Conservation (phyloP, 2,888 invertebrate species). For the Caenorhabditis panamensis region DNA sequence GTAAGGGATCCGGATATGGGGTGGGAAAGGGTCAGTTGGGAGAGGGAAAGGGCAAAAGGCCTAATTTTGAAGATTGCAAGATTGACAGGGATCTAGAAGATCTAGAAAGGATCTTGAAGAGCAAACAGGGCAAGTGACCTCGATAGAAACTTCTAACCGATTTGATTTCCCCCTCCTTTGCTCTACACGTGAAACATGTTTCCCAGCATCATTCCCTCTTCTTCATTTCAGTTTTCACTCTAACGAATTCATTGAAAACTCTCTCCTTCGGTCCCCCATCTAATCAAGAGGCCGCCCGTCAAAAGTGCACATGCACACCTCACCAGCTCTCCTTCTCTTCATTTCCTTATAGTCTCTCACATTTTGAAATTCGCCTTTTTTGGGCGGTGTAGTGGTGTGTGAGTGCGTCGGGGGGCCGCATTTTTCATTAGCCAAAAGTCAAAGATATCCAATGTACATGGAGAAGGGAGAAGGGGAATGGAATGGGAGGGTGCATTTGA, state of each 20-base stretch:
- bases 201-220: not conserved
- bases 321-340: constrained; percentile 12
- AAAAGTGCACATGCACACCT: constrained; percentile 46
- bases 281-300: constrained; percentile 48
- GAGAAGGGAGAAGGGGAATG: not conserved
- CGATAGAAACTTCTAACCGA: no score
- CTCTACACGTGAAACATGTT: no score
- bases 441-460: constrained; percentile 11
- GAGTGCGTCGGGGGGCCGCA: constrained; percentile 19
- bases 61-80: not conserved
- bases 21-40: not conserved
- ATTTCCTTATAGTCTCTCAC: constrained; percentile 1
- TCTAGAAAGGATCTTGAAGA: no score
- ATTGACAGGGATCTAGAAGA: no score
- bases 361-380: constrained; percentile 8
- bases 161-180: no score
- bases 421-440: constrained; percentile 48
- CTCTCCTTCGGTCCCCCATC: constrained; percentile 9
- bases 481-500: no score
- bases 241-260: constrained; percentile 58
- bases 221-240: constrained; percentile 27
- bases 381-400: not conserved
- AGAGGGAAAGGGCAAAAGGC: not conserved
- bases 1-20: not conserved
- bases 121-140: no score